These are phyloP conservation scores for Hypomesus transpacificus DNA, from an alignment of 2,113 vertebrate genomes.

Conservation along the genomic window DNA sequence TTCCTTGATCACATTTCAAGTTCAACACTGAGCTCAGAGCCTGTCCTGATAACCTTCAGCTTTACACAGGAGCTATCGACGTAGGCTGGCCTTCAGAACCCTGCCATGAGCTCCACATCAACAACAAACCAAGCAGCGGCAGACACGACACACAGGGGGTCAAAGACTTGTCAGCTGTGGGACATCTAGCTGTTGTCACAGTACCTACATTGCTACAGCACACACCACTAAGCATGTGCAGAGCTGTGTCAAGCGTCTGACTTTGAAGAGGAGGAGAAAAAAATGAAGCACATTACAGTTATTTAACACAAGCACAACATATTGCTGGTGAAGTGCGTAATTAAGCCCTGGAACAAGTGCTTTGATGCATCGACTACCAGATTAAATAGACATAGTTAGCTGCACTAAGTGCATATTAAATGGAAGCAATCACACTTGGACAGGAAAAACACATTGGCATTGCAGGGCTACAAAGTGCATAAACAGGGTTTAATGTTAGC, in stretches of 20 bases:
- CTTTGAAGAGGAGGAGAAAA: background rate
- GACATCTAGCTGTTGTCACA: conserved; percentile 22
- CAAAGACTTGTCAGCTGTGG: conserved; percentile 30
- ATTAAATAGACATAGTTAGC: conserved; percentile 34
- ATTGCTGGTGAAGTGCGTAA: conserved; percentile 38
- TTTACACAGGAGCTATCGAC: conserved; percentile 36
- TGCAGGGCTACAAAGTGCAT: conserved; percentile 36
- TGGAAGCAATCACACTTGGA: conserved; percentile 28
- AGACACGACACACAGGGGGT: conserved; percentile 40
- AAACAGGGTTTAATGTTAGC: conserved; percentile 6
- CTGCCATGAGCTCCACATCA: conserved; percentile 54
- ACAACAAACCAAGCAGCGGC: conserved; percentile 59
- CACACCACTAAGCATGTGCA: conserved; percentile 27
- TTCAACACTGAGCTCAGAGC: conserved; percentile 42
- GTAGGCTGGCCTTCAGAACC: conserved; percentile 34
- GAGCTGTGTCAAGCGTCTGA: conserved; percentile 28
- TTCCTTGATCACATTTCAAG: conserved; percentile 54
- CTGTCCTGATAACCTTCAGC: conserved; percentile 28
- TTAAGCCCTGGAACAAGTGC: conserved; percentile 37
- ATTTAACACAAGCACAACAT: conserved; percentile 41
- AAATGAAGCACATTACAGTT: conserved; percentile 36
- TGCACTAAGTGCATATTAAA: conserved; percentile 34
- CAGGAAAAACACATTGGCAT: conserved; percentile 36
- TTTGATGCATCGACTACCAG: conserved; percentile 37
- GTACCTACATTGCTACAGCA: conserved; percentile 43